Conservation (phyloP, 2,888 invertebrate genomes). For the Lepetodrilus schrolli region DNA sequence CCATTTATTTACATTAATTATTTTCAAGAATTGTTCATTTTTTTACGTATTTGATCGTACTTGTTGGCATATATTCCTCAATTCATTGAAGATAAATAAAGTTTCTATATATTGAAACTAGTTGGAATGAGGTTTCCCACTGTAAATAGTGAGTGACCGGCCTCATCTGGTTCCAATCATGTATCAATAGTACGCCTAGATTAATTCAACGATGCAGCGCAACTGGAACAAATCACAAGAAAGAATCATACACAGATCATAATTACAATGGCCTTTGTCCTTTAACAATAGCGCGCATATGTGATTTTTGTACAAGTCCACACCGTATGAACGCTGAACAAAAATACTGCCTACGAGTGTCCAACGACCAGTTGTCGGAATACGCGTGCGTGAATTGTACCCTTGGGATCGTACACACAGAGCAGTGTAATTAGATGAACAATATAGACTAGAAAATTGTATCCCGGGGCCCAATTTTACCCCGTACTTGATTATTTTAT, state of each 20-base stretch:
- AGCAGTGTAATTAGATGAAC: constrained; percentile 30
- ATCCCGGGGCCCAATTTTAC: constrained; percentile 28
- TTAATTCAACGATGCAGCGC: too few relatives aligned
- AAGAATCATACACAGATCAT: not conserved
- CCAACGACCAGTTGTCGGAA: not conserved
- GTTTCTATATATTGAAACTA: too few relatives aligned
- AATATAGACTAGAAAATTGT: constrained; percentile 37
- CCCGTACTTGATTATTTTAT: constrained; percentile 33
- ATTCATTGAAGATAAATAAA: too few relatives aligned
- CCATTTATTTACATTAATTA: too few relatives aligned
- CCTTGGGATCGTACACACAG: constrained; percentile 23
- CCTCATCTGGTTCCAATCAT: too few relatives aligned
- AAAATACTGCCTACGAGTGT: constrained; percentile 3
- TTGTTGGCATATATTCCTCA: too few relatives aligned
- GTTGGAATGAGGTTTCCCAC: too few relatives aligned
- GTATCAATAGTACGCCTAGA: too few relatives aligned
- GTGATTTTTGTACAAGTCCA: constrained; percentile 20
- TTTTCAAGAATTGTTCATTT: too few relatives aligned
- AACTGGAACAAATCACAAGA: not conserved
- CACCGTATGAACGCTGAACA: constrained; percentile 1
- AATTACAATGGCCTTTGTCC: constrained; percentile 21
- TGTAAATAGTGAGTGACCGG: too few relatives aligned
- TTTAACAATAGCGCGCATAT: constrained; percentile 19
- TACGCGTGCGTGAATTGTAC: constrained; percentile 20
- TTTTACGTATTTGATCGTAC: too few relatives aligned